Percentiles rank a stretch among this genome's conserved stretches.
Conservation (phyloP, 37 sponge, comb jelly and placozoan genomes). For the Hormiphora californensis region DNA sequence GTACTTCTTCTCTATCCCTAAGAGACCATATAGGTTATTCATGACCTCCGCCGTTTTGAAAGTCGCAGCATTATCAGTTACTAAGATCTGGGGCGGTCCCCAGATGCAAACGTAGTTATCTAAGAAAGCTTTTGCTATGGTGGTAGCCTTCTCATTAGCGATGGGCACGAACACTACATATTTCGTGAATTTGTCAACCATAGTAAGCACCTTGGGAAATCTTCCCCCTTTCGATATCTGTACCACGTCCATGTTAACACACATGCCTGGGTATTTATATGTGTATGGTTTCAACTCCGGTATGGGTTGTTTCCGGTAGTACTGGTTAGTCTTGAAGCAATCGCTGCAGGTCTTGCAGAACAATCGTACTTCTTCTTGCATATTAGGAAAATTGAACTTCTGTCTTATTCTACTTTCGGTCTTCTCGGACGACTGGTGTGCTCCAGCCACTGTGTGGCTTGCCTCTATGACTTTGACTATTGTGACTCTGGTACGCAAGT, state of each 20-base stretch:
- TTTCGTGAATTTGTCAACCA: slow-evolving; percentile 18
- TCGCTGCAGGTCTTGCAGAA: slow-evolving; percentile 2
- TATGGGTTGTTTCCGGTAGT: background rate
- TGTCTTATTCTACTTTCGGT: background rate
- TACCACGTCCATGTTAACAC: slow-evolving; percentile 30
- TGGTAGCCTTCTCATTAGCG: background rate
- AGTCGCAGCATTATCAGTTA: background rate
- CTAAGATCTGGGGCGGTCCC: background rate
- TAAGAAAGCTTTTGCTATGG: background rate
- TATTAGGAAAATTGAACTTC: slow-evolving; percentile 10
- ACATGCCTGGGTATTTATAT: slow-evolving; percentile 8
- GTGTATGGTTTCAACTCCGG: background rate
- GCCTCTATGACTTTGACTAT: background rate
- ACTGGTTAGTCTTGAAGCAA: background rate
- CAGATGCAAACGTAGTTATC: background rate
- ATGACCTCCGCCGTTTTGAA: slow-evolving; percentile 13
- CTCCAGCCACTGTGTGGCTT: background rate
- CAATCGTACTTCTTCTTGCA: background rate
- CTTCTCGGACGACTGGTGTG: background rate
- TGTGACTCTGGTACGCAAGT: too few relatives aligned
- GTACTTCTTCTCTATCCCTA: slow-evolving; percentile 47
- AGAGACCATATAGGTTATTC: background rate
- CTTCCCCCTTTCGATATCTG: background rate
- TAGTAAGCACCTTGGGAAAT: background rate
- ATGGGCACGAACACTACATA: background rate